Percentiles rank a stretch among this genome's conserved stretches.
phyloP scores from a whole-genome alignment of 2,797 vertebrate genomes.

The Myotis pilosus region DNA sequence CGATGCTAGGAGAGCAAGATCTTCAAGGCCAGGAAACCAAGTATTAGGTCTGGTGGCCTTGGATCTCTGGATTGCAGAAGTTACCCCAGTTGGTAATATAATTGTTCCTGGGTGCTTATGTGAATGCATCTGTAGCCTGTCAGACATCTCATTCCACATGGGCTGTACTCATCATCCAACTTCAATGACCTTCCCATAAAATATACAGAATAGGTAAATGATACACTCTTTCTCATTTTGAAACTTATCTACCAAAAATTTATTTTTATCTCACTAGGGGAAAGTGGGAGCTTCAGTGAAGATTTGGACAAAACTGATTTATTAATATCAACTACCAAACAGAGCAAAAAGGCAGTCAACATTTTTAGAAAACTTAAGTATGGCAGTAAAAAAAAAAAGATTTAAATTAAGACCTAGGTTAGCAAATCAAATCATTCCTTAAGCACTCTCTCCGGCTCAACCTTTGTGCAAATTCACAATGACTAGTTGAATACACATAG shows the following conservation, averaged over 20 bases:
- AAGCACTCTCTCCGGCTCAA: not conserved
- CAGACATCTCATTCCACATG: not conserved
- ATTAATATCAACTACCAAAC: not conserved
- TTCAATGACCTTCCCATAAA: not conserved
- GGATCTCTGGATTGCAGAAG: not conserved
- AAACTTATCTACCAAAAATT: not conserved
- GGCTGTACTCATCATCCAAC: not conserved
- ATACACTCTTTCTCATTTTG: not conserved
- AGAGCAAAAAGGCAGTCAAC: not conserved
- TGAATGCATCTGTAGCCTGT: not conserved
- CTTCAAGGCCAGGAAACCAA: not conserved
- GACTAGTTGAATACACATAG: not conserved
- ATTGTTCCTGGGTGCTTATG: not conserved
- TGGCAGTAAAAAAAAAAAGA: not conserved
- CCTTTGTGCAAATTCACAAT: not conserved
- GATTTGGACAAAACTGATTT: not conserved
- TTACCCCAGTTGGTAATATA: not conserved
- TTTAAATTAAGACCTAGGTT: constrained; percentile 10
- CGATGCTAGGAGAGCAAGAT: not conserved
- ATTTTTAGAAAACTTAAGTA: not conserved
- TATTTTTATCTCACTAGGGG: not conserved
- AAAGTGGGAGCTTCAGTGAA: constrained; percentile 13
- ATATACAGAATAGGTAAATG: not conserved
- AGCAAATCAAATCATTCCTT: not conserved
- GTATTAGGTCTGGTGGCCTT: not conserved